Conservation (phyloP, 2,797 vertebrate genomes). For the Clarias fuscus region DNA sequence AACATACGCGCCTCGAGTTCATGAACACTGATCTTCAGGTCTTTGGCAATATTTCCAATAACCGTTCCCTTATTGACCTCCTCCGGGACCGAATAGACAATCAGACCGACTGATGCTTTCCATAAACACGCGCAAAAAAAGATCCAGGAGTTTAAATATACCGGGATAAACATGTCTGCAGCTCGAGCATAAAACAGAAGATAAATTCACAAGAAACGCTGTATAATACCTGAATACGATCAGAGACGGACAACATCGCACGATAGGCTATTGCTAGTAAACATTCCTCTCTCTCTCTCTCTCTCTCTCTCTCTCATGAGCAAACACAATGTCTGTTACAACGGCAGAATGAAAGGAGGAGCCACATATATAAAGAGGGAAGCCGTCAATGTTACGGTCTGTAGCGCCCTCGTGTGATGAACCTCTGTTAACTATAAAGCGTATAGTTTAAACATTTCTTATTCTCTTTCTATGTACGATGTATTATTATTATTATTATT, state of each 20-base stretch:
- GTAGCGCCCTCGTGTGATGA: conserved; percentile 66
- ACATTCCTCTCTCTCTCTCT: neutral
- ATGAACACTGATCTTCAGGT: conserved; percentile 76
- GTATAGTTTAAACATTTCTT: neutral
- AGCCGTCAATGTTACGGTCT: conserved; percentile 59
- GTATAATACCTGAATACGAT: neutral
- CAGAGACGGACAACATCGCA: neutral
- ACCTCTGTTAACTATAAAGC: neutral
- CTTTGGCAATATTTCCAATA: conserved; percentile 78
- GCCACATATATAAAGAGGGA: conserved; percentile 19
- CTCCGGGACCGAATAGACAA: conserved; percentile 79
- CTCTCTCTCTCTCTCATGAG: neutral
- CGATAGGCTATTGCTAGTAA: conserved; percentile 12
- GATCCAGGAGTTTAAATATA: conserved; percentile 30
- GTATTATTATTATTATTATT: neutral
- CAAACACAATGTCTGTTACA: neutral
- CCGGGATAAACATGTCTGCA: conserved; percentile 52
- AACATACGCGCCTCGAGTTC: conserved; percentile 72
- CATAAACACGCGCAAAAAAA: conserved; percentile 44
- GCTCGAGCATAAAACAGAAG: neutral
- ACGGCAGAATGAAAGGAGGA: conserved; percentile 52
- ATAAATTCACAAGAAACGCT: neutral
- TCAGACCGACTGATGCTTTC: conserved; percentile 66
- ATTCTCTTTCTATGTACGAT: neutral
- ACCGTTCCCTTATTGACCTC: conserved; percentile 77